Conservation (phyloP, 2,797 vertebrate species). For the Staurois parvus region DNA sequence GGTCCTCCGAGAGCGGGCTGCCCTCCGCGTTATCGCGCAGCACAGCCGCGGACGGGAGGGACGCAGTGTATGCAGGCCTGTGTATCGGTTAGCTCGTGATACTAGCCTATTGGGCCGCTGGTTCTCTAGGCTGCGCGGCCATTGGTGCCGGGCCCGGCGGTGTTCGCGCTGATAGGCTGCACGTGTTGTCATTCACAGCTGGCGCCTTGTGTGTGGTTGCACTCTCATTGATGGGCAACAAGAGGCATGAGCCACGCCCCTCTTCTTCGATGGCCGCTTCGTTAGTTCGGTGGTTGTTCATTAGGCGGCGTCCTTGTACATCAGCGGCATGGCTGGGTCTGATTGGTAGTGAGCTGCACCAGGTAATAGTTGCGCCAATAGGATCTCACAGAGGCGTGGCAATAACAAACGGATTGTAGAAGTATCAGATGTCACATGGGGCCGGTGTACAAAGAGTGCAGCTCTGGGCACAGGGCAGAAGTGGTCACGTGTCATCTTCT, state of each 20-base stretch:
- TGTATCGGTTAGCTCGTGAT: not conserved
- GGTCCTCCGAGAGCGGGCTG: too few species aligned
- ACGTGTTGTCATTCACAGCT: slow-evolving; percentile 17
- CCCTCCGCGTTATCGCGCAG: too few species aligned
- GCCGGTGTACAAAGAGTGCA: not conserved
- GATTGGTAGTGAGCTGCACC: not conserved
- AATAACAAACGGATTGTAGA: slow-evolving; percentile 37
- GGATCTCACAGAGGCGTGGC: not conserved
- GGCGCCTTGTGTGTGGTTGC: slow-evolving; percentile 34
- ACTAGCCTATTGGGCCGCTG: slow-evolving; percentile 8
- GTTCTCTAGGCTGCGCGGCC: not conserved
- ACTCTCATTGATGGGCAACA: slow-evolving; percentile 45
- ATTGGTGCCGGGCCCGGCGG: not conserved
- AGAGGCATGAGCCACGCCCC: not conserved
- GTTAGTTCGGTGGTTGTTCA: not conserved
- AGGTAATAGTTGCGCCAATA: not conserved
- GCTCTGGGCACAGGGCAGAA: too few species aligned
- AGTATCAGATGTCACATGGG: not conserved
- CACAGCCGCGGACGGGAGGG: not conserved
- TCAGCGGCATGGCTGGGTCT: not conserved
- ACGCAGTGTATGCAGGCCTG: slow-evolving; percentile 35
- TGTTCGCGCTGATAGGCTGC: not conserved
- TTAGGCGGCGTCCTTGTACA: not conserved
- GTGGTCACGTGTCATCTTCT: too few species aligned
- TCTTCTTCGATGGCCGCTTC: not conserved